A percentile compares a stretch with the other conserved stretches of the same genome.
Conservation (phyloP, 2,888 invertebrate genomes). For the Phortica okadai region DNA sequence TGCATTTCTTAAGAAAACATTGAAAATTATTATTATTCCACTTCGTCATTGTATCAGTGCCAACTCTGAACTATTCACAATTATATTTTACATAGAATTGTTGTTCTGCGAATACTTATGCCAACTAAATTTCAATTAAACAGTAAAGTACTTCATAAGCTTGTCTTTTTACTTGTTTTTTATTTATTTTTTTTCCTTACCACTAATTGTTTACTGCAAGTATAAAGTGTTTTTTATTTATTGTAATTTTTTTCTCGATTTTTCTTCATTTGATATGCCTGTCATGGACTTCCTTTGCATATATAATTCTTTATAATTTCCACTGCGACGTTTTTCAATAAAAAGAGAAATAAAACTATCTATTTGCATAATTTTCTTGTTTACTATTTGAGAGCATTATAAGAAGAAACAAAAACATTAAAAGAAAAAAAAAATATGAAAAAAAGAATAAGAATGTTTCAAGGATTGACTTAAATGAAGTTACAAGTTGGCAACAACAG, state of each 20-base stretch:
- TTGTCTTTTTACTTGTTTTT: conserved; percentile 13
- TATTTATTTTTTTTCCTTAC: background rate
- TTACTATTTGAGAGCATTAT: conserved; percentile 62
- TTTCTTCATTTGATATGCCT: conserved; percentile 10
- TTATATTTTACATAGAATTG: too few relatives aligned
- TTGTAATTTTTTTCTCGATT: conserved; percentile 13
- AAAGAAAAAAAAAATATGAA: conserved; percentile 33
- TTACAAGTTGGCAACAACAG: conserved; percentile 61
- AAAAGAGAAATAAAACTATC: conserved; percentile 44
- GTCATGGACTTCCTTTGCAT: background rate
- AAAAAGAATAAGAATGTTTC: conserved; percentile 27
- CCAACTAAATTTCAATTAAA: too few relatives aligned
- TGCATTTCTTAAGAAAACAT: too few relatives aligned
- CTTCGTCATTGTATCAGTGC: too few relatives aligned
- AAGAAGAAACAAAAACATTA: conserved; percentile 1
- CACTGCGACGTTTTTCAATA: conserved; percentile 6
- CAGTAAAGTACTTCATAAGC: too few relatives aligned
- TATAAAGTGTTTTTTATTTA: conserved; percentile 30
- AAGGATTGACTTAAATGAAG: conserved; percentile 73
- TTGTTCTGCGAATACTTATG: too few relatives aligned
- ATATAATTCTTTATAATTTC: background rate
- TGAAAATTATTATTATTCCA: too few relatives aligned
- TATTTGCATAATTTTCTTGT: conserved; percentile 74
- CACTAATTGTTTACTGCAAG: conserved; percentile 16
- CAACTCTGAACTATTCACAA: too few relatives aligned